Conservation (phyloP, 2,113 vertebrate species). For the Sisor rabdophorus region DNA sequence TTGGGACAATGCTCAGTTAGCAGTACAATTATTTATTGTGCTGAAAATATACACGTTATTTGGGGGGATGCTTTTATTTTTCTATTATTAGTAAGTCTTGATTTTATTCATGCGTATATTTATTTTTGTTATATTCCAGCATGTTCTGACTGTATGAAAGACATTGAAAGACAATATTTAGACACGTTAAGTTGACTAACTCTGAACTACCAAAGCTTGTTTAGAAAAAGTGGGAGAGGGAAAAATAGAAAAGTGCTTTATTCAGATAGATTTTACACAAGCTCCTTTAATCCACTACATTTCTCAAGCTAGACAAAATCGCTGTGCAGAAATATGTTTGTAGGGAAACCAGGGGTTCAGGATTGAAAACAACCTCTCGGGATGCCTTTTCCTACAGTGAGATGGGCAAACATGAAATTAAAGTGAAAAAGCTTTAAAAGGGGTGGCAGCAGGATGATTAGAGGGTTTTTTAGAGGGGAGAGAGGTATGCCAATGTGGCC, state of each 20-base stretch:
- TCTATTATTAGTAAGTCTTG: no score
- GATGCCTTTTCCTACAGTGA: slow-evolving; percentile 52
- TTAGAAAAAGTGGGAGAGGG: slow-evolving; percentile 2
- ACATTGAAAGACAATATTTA: background rate
- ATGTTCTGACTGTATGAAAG: background rate
- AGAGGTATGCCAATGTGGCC: slow-evolving; percentile 50
- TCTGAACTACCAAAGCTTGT: background rate
- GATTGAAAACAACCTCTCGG: slow-evolving; percentile 56
- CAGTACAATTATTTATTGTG: no score
- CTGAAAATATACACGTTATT: no score
- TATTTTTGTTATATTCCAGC: no score
- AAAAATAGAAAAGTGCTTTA: background rate
- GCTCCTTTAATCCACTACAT: slow-evolving; percentile 1
- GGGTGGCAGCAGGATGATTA: slow-evolving; percentile 65
- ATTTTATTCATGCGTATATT: no score
- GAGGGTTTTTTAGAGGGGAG: slow-evolving; percentile 39
- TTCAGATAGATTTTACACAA: slow-evolving; percentile 18
- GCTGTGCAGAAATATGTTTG: background rate
- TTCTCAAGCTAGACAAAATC: background rate
- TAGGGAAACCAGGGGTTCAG: slow-evolving; percentile 42
- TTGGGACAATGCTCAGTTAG: no score
- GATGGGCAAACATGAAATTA: slow-evolving; percentile 71
- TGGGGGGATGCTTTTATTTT: no score
- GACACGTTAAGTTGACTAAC: background rate
- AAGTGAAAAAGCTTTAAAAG: slow-evolving; percentile 73